Evolutionary conservation across 2,797 vertebrate genomes (phyloP).

Genomic region (Cygnus olor): DNA sequence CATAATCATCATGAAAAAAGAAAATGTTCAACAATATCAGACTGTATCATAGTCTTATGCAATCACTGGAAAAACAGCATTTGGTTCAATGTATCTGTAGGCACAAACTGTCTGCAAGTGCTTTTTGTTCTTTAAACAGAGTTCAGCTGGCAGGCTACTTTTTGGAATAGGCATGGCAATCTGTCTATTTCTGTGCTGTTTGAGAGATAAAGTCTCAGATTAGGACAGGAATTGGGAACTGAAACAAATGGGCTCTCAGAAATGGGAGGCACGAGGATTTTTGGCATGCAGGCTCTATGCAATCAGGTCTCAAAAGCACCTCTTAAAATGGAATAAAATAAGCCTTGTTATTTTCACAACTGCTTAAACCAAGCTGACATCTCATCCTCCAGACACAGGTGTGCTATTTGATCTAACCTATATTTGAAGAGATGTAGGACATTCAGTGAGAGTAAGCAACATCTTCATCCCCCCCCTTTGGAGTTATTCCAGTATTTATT

Average conservation of each 20-base stretch:
- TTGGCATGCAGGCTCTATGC: not conserved
- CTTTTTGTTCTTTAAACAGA: constrained; percentile 35
- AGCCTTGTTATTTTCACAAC: not conserved
- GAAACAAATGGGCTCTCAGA: constrained; percentile 7
- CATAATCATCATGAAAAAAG: not conserved
- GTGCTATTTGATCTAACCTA: not conserved
- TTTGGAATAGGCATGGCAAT: constrained; percentile 11
- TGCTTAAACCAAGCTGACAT: not conserved
- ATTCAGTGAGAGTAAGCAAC: not conserved
- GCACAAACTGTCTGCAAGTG: constrained; percentile 25
- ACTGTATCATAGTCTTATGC: not conserved
- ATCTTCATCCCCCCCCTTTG: not conserved
- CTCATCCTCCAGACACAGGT: not conserved
- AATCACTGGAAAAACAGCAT: constrained; percentile 24
- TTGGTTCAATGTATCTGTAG: not conserved
- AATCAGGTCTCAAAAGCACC: not conserved
- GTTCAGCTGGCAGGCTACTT: constrained; percentile 41
- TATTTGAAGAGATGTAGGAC: not conserved
- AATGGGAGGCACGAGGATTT: not conserved
- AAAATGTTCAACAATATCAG: not conserved
- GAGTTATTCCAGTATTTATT: not conserved
- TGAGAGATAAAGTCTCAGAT: not conserved
- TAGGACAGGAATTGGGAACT: not conserved
- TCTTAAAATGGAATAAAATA: not conserved
- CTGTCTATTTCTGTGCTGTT: not conserved